These are phyloP conservation scores for Spodoptera litura DNA, from an alignment of 1,140 invertebrate genomes.

Conservation along the genomic window DNA sequence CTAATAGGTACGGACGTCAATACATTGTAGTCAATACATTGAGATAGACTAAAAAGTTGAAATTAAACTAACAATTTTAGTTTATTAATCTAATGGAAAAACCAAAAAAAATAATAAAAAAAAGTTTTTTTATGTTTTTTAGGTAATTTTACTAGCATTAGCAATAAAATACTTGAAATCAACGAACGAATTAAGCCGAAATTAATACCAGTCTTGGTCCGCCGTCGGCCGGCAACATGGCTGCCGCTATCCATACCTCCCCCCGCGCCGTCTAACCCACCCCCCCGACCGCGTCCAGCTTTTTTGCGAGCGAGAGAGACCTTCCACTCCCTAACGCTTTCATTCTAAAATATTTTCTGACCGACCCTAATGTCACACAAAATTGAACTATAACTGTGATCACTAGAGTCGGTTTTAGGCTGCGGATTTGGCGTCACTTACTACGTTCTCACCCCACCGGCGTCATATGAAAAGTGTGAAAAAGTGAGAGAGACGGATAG, in stretches of 20 bases:
- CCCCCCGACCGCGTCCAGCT: slow-evolving; percentile 66
- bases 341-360: slow-evolving; percentile 84
- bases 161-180: slow-evolving; percentile 76
- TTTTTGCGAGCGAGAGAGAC: slow-evolving; percentile 85
- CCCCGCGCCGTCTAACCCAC: slow-evolving; percentile 67
- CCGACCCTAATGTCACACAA: slow-evolving; percentile 38
- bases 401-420: slow-evolving; percentile 57
- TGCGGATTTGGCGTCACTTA: slow-evolving; percentile 21
- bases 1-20: background rate
- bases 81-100: background rate
- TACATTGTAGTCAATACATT: no score
- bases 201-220: slow-evolving; percentile 83
- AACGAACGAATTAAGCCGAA: slow-evolving; percentile 81
- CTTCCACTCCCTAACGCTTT: slow-evolving; percentile 80
- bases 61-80: background rate
- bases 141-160: slow-evolving; percentile 39
- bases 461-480: slow-evolving; percentile 83
- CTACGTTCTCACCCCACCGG: slow-evolving; percentile 51
- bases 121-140: background rate
- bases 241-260: slow-evolving; percentile 65
- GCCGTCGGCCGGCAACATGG: slow-evolving; percentile 79
- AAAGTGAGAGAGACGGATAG: slow-evolving; percentile 85
- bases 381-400: background rate
- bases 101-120: background rate
- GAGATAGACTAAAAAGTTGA: no score